These are phyloP conservation scores for Silurus lanzhouensis DNA, from an alignment of 2,797 vertebrate species.

Conservation along the genomic window DNA sequence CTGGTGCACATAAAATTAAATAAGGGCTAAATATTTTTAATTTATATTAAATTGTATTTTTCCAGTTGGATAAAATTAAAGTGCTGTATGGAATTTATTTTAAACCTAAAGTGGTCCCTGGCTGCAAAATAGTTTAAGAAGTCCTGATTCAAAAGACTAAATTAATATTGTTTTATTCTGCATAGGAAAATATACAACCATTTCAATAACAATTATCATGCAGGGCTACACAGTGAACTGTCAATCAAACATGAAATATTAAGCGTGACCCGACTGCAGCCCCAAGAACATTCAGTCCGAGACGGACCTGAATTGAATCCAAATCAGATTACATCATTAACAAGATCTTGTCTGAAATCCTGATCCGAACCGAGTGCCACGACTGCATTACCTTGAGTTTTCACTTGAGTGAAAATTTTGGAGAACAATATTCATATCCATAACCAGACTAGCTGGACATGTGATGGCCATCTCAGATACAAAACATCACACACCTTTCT, in stretches of 20 bases:
- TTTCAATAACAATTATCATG: not conserved
- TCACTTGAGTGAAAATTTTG: not conserved
- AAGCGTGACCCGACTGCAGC: slow-evolving; percentile 1
- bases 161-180: not conserved
- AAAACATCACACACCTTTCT: not conserved
- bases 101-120: not conserved
- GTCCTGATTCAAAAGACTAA: not conserved
- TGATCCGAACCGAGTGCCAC: not conserved
- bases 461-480: not conserved
- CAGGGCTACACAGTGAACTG: not conserved
- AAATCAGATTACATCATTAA: slow-evolving; percentile 21
- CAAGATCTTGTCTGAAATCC: slow-evolving; percentile 5
- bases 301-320: not conserved
- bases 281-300: slow-evolving; percentile 14
- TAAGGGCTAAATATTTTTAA: not conserved
- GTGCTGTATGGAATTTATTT: not conserved
- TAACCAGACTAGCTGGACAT: slow-evolving; percentile 6
- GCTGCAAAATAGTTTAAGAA: not conserved
- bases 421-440: not conserved
- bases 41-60: not conserved
- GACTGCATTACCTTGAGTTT: slow-evolving; percentile 18
- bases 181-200: not conserved
- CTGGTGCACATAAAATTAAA: not conserved
- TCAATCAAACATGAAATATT: slow-evolving; percentile 8
- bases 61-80: not conserved